Percentiles rank a stretch among this genome's conserved stretches.
Conservation (phyloP, 1,140 invertebrate genomes). For the honey bee (Apis mellifera) region DNA sequence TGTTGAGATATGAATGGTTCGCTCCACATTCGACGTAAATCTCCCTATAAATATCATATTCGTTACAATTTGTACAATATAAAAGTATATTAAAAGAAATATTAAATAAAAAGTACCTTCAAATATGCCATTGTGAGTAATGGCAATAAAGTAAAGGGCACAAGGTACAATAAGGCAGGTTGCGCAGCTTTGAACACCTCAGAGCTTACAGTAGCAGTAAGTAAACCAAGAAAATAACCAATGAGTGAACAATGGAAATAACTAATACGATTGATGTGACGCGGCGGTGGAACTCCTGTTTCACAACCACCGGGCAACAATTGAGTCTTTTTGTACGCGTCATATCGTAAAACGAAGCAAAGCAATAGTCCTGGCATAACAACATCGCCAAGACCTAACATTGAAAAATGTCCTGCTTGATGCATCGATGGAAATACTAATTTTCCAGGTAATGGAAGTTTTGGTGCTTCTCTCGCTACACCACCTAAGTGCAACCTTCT, state of each 20-base stretch:
- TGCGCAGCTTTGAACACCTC: conserved; percentile 99
- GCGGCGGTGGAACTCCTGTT: conserved; percentile 89
- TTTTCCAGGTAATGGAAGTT: conserved; percentile 97
- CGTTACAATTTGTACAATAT: background rate
- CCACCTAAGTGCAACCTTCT: conserved; percentile 94
- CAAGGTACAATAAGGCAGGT: conserved; percentile 97
- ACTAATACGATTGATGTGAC: conserved; percentile 85
- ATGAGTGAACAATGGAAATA: conserved; percentile 99
- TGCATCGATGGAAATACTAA: conserved; percentile 98
- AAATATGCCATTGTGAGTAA: conserved; percentile 98
- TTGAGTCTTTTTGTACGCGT: conserved; percentile 97
- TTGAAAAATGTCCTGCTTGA: conserved; percentile 97
- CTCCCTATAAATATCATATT: conserved; percentile 87
- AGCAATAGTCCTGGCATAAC: conserved; percentile 98
- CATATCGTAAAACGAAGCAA: conserved; percentile 97
- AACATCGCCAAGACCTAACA: conserved; percentile 97
- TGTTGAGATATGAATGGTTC: conserved; percentile 95
- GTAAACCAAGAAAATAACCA: conserved; percentile 97
- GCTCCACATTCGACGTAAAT: conserved; percentile 98
- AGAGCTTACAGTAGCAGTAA: conserved; percentile 97
- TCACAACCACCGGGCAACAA: conserved; percentile 86
- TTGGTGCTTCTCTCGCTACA: conserved; percentile 93
- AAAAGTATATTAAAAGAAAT: background rate
- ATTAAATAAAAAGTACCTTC: conserved; percentile 86
- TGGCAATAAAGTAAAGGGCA: conserved; percentile 97